Base-by-base conservation (phyloP, 2,797 vertebrate species). In the Capromys pilorides region DNA sequence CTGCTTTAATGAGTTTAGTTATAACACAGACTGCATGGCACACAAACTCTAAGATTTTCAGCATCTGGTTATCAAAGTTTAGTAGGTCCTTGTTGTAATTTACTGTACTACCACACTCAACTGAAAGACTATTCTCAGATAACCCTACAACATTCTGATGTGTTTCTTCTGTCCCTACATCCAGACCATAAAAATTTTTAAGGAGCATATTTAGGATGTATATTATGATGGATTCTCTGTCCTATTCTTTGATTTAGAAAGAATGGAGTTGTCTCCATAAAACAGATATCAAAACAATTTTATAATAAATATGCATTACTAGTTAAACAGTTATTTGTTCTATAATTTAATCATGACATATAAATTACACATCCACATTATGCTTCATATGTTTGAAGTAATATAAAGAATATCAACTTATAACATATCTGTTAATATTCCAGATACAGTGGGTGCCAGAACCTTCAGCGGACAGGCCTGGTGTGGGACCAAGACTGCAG, bases 291-390 rank as follows among this genome's bases (percentile, higher is more conserved):
- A 85, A 64, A 88, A 79, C 45, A 45, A 45, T 45, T 84, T 18
- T 16, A 80, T 16, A 94, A 96, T 94, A 96, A 93, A 93, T 59
- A 31, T 16, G 14, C 54, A 71, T 80, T 91, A 91, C 78, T 81
- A 13, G 9, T 61, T 59, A 91, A 41, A 73, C 18, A 36, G 45
- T 80, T 5, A n/a, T 64, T 49, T 88, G 33, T 59, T 91, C 57
- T 21, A 2, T 88, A 85, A 39, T 24, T 85, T 28, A 75, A n/a
- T 95, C 28, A 75, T 67, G 6, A 95, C 67, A 54, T 49, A 57
- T 82, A 86, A 86, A 92, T 86, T 54, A 66, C 18, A 67, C 26
- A 14, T 51, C 84, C 54, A 51, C 21, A 57, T 59, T 24, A 78
- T 41, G 33, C 57, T 19, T 79, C 71, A 59, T 18, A n/a, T 79